These are phyloP conservation scores for Eucera pruinosa DNA, from an alignment of 2,888 invertebrate species.

Conservation along the genomic window DNA sequence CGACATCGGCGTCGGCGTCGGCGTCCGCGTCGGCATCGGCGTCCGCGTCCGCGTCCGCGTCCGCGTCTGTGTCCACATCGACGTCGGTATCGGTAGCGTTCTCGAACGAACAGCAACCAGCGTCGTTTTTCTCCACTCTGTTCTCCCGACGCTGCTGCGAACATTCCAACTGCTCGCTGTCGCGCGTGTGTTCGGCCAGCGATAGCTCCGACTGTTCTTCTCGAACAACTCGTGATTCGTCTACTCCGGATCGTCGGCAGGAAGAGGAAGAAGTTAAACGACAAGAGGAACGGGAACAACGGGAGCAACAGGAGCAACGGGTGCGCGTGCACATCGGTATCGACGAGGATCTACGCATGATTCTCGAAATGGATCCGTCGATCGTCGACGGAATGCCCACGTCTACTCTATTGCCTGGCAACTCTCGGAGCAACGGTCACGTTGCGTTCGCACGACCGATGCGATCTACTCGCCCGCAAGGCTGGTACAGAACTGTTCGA, in stretches of 20 bases:
- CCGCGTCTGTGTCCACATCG: no score
- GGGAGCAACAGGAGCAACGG: slow-evolving; percentile 71
- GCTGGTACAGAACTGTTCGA: slow-evolving; percentile 79
- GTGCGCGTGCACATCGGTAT: slow-evolving; percentile 86
- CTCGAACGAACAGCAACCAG: background rate
- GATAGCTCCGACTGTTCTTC: background rate
- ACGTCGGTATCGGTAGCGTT: slow-evolving; percentile 34
- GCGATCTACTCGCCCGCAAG: slow-evolving; percentile 80
- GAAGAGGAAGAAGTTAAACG: slow-evolving; percentile 4
- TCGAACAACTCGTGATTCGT: background rate
- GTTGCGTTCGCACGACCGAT: slow-evolving; percentile 70
- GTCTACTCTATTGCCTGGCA: slow-evolving; percentile 44
- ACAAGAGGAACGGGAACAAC: background rate
- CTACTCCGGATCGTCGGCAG: slow-evolving; percentile 21
- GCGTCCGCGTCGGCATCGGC: slow-evolving; percentile 19
- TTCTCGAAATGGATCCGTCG: slow-evolving; percentile 87
- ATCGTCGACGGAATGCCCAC: slow-evolving; percentile 85
- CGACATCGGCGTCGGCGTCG: slow-evolving; percentile 47
- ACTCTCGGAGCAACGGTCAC: slow-evolving; percentile 56
- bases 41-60: slow-evolving; percentile 47
- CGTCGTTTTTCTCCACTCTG: slow-evolving; percentile 14
- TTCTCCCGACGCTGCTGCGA: slow-evolving; percentile 16
- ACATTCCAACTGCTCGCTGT: slow-evolving; percentile 16
- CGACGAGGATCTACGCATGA: slow-evolving; percentile 87
- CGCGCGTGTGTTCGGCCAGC: slow-evolving; percentile 8